Base-by-base conservation (phyloP, 2,888 invertebrate genomes). In the Pristionchus arcanus region DNA sequence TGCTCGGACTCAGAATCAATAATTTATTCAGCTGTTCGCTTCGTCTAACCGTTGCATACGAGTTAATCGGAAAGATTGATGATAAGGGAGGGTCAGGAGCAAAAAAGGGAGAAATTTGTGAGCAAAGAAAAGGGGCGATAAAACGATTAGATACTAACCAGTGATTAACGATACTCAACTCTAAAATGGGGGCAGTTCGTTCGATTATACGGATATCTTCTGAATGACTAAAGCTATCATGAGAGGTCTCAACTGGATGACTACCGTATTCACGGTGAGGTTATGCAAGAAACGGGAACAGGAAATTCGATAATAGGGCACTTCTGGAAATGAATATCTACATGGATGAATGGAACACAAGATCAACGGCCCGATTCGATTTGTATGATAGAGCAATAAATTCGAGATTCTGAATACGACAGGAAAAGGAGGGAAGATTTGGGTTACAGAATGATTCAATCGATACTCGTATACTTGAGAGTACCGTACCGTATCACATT, bases 401-500 rank as follows among this genome's bases (percentile, higher is more conserved):
- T 21, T 42, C n/a, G 81, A 81, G 81, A 81, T 81, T 81, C 49
- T 28, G 81, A 53, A 81, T n/a, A 49, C 21, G 37, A 53, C 37
- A 77, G 42, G 42, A 5, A 42, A 25, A 37, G 13, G 13, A 37
- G 42, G 42, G 42, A 16, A 13, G 4, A 77, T 42, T 25, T 28
- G 31, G 77, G 37, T 28, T 77, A 42, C 42, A 42, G 77, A 81
- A 77, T 42, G 77, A 77, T 25, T 11, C 77, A 77, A 42, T 77
- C 42, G 77, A 42, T 81, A 81, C 81, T 81, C 81, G 81, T 81
- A 28, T 16, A 25, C 49, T 11, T 53, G 4, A 81, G 81, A 81
- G 81, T 81, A 81, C 81, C 81, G 81, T 81, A 81, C 81, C 49
- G 81, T 81, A 81, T 81, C 81, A 81, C 49, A 81, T 53, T n/a